A percentile compares a stretch with the other conserved stretches of the same genome.
Evolutionary conservation across 2,888 invertebrate species (phyloP).

Genomic region (Hedya salicella): DNA sequence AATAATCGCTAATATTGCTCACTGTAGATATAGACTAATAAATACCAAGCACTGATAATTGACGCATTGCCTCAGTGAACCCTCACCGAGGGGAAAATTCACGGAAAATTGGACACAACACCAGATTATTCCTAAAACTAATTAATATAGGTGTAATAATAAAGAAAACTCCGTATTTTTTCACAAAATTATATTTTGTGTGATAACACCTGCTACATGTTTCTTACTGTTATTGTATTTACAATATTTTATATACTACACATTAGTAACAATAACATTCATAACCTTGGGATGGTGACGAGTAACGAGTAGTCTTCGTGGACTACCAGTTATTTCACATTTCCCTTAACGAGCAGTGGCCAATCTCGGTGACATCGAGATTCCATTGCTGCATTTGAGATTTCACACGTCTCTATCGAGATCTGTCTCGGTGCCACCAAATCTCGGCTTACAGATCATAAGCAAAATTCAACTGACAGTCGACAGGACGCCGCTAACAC

Average conservation of each 20-base stretch:
- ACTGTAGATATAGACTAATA: too few relatives aligned
- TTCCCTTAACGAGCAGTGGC: constrained; percentile 27
- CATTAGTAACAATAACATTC: constrained; percentile 85
- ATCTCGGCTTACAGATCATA: constrained; percentile 21
- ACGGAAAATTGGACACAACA: too few relatives aligned
- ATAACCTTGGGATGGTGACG: constrained; percentile 72
- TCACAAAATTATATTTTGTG: constrained; percentile 87
- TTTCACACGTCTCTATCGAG: background rate
- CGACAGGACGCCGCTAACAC: constrained; percentile 30
- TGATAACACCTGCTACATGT: constrained; percentile 86
- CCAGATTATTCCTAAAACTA: too few relatives aligned
- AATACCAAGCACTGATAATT: too few relatives aligned
- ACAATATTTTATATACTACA: constrained; percentile 84
- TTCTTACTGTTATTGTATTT: constrained; percentile 80
- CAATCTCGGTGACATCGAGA: constrained; percentile 8
- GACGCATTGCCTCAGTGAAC: too few relatives aligned
- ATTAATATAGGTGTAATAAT: constrained; percentile 60
- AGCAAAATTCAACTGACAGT: constrained; percentile 38
- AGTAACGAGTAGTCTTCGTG: constrained; percentile 2
- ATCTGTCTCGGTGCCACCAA: constrained; percentile 10
- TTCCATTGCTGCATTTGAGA: background rate
- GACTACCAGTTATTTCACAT: background rate
- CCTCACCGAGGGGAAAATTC: too few relatives aligned
- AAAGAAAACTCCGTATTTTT: constrained; percentile 67
- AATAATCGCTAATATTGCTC: too few relatives aligned